phyloP scores from a whole-genome alignment of 2,113 vertebrate genomes.

The Pachypanchax playfairii region DNA sequence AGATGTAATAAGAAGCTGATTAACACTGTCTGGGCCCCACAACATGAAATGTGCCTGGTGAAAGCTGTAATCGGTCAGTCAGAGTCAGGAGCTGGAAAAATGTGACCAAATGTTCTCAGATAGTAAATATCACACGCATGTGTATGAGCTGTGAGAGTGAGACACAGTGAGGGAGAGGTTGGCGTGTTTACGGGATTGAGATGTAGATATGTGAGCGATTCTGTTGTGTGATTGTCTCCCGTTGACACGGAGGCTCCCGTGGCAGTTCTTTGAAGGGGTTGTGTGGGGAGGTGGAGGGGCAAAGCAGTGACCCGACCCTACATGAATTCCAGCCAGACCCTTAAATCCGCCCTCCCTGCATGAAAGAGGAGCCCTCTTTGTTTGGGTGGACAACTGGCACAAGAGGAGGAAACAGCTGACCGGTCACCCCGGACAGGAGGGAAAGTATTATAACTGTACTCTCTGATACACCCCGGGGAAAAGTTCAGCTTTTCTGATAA shows the following conservation, averaged over 20 bases:
- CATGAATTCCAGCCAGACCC: conserved; percentile 44
- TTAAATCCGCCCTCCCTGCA: conserved; percentile 29
- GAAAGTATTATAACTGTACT: too few species aligned
- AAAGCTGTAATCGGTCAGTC: background rate
- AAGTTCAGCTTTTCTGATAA: background rate
- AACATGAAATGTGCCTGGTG: conserved; percentile 1
- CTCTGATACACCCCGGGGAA: background rate
- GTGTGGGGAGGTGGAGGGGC: conserved; percentile 24
- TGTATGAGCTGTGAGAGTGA: background rate
- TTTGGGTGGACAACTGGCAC: conserved; percentile 66
- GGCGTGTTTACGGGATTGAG: conserved; percentile 32
- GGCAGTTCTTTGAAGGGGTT: conserved; percentile 50
- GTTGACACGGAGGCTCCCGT: conserved; percentile 53
- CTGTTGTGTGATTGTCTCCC: conserved; percentile 1
- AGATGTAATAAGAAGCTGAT: conserved; percentile 40
- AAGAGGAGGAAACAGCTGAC: conserved; percentile 62
- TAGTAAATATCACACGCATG: too few species aligned
- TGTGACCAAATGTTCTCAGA: background rate
- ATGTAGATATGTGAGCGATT: conserved; percentile 17
- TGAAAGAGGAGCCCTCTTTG: conserved; percentile 57
- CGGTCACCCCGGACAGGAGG: conserved; percentile 11
- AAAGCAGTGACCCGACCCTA: conserved; percentile 20
- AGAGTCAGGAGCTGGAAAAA: background rate
- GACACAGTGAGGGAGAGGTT: background rate
- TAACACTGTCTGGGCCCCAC: conserved; percentile 19